Evolutionary conservation across 2,797 vertebrate species (phyloP).

Genomic region (Anguilla marmorata): DNA sequence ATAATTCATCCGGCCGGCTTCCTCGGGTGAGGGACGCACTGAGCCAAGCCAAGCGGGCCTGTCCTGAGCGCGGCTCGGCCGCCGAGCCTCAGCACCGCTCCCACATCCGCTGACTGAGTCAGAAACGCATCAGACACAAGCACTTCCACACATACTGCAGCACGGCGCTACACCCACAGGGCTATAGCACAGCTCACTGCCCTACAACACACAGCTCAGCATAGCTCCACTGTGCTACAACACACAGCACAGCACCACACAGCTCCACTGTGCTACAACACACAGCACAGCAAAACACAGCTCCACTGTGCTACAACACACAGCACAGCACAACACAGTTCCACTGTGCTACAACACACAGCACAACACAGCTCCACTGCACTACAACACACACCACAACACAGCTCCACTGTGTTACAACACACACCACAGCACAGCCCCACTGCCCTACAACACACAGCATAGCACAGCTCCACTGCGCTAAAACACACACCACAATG

Average conservation of each 20-base stretch:
- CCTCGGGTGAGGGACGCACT: constrained; percentile 69
- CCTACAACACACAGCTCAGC: constrained; percentile 40
- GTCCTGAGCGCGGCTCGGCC: constrained; percentile 30
- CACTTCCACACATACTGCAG: not conserved
- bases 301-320: constrained; percentile 45
- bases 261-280: constrained; percentile 22
- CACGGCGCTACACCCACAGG: constrained; percentile 12
- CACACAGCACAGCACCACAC: constrained; percentile 8
- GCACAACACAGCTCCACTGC: not conserved
- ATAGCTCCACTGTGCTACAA: not conserved
- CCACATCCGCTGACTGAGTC: not conserved
- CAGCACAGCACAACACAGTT: constrained; percentile 46
- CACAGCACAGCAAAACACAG: not conserved
- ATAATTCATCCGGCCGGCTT: constrained; percentile 76
- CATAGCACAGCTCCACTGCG: not conserved
- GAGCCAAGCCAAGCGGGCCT: constrained; percentile 57
- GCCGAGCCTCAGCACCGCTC: not conserved
- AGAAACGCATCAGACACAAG: not conserved
- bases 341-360: constrained; percentile 46
- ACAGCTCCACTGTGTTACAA: constrained; percentile 12
- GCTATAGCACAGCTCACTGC: not conserved
- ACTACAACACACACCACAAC: not conserved
- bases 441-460: too few species aligned
- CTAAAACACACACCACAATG: constrained; percentile 10
- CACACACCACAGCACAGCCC: too few species aligned